Evolutionary conservation across 2,888 invertebrate species (phyloP), one percentile per base, ranked within the genome.

Genomic region (Ceratothoa steindachneri): DNA sequence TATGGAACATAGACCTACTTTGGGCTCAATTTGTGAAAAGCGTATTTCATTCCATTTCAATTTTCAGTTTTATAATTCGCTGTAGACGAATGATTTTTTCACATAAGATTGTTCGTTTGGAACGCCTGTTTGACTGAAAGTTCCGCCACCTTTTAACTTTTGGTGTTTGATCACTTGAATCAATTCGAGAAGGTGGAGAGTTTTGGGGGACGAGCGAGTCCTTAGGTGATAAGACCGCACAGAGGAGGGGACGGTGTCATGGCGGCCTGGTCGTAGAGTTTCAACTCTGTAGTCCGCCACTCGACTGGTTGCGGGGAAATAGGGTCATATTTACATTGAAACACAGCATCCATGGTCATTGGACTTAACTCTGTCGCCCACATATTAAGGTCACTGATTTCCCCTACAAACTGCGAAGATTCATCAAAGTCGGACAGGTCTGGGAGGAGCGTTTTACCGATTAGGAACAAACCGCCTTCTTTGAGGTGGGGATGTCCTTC

Each of bases 401-500:
- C 76, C 4, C 79, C 79, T 5, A 67, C 30, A 27, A 79, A 70
- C 30, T 76, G 76, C 27, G 79, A 79, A 5, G 79, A 74, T 27
- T 69, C 67, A 55, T 79, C 79, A 67, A 79, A 79, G 64, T 75
- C 76, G 9, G 79, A 74, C 64, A 79, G 69, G 29, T 75, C 75
- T 12, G 79, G 79, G 1, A 79, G 72, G 12, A 76, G 69, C 1
- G 79, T 79, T 30, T 77, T 75, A 27, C 79, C 76, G 1, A 79
- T 22, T n/a, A 79, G 28, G 52, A 76, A 76, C 30, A 79, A 67
- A 29, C 79, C 79, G n/a, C 72, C 72, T 15, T 71, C 73, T 15
- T 71, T 30, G 5, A 79, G 73, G 15, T 64, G 31, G 1, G 27
- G n/a, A 24, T 67, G 30, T 27, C 64, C 65, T 9, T 69, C 53